phyloP scores from a whole-genome alignment of 2,797 vertebrate genomes.

The Myripristis murdjan region DNA sequence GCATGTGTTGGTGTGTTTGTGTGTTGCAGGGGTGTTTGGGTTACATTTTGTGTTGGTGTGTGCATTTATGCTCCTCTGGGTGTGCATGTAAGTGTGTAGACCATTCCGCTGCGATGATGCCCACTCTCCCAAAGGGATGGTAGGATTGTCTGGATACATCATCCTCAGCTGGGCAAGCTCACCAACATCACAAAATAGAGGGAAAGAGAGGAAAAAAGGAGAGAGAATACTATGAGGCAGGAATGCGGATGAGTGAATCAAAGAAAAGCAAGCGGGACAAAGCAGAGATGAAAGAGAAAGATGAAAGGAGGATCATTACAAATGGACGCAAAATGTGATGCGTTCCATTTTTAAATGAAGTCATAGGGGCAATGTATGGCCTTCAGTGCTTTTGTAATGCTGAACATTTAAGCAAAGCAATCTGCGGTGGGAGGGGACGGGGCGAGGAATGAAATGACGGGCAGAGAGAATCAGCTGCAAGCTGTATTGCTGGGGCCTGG shows the following conservation, averaged over 20 bases:
- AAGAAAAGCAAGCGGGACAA: constrained; percentile 7
- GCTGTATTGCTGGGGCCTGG: constrained; percentile 44
- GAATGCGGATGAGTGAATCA: constrained; percentile 38
- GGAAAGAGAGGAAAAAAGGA: not conserved
- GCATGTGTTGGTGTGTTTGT: not conserved
- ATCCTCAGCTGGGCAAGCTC: constrained; percentile 67
- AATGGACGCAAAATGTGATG: constrained; percentile 33
- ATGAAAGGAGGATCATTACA: constrained; percentile 29
- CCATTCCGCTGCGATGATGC: constrained; percentile 55
- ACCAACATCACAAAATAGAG: constrained; percentile 41
- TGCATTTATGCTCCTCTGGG: constrained; percentile 48
- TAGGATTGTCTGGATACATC: constrained; percentile 78
- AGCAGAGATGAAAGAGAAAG: constrained; percentile 22
- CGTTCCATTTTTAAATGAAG: constrained; percentile 42
- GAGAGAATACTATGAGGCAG: constrained; percentile 11
- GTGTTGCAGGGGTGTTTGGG: not conserved
- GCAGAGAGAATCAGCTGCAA: constrained; percentile 53
- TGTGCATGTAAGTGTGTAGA: constrained; percentile 58
- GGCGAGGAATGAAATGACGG: constrained; percentile 25
- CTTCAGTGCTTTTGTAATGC: constrained; percentile 33
- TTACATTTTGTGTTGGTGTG: constrained; percentile 39
- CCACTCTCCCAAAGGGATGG: constrained; percentile 69
- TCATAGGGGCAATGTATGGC: constrained; percentile 12
- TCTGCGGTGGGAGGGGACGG: constrained; percentile 27
- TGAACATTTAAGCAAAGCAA: constrained; percentile 23